phyloP scores from a whole-genome alignment of 2,113 vertebrate genomes.

The Copsychus sechellarum region DNA sequence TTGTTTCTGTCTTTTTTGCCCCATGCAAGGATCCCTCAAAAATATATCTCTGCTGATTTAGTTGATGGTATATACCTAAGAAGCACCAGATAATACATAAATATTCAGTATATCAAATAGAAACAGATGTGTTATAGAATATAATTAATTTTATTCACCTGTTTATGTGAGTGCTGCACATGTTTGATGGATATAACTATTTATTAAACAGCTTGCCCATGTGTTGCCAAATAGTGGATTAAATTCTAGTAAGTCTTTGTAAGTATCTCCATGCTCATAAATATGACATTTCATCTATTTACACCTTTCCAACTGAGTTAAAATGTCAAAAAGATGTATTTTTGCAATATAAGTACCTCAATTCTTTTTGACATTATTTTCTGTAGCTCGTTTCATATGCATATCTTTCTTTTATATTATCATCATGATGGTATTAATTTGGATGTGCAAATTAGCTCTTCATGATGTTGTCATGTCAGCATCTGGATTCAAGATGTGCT shows the following conservation, averaged over 20 bases:
- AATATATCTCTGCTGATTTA: background rate
- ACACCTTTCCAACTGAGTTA: background rate
- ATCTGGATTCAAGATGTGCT: constrained; percentile 65
- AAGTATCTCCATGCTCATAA: background rate
- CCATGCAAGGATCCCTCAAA: background rate
- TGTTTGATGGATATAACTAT: background rate
- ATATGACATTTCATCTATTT: background rate
- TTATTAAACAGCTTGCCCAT: constrained; percentile 34
- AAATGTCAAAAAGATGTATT: constrained; percentile 11
- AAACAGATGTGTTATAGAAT: constrained; percentile 5
- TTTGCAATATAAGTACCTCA: background rate
- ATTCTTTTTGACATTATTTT: background rate
- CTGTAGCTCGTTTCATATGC: background rate
- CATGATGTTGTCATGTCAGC: constrained; percentile 66
- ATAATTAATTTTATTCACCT: constrained; percentile 50
- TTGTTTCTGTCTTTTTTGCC: background rate
- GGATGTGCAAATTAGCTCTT: constrained; percentile 70
- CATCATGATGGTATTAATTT: constrained; percentile 53
- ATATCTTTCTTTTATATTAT: constrained; percentile 39
- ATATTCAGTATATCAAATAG: background rate
- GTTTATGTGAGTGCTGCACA: background rate
- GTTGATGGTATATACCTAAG: background rate
- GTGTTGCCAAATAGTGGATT: background rate
- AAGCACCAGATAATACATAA: background rate
- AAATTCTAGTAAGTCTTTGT: background rate